Base-by-base conservation (phyloP, 2,888 invertebrate species). In the Agonopterix subpropinquella region DNA sequence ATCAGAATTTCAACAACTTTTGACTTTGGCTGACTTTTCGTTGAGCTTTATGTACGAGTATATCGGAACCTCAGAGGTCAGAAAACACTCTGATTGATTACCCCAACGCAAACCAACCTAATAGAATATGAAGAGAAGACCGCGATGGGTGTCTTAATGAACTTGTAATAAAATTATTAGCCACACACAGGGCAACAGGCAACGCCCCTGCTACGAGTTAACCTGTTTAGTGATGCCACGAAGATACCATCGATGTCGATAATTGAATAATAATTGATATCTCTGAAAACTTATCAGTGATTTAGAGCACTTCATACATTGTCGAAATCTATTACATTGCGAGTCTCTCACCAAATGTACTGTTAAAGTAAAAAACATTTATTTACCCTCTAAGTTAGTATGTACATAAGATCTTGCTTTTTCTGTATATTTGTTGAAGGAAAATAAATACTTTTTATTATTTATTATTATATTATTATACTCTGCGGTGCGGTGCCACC, bases 131-230 rank as follows among this genome's bases (percentile, higher is more conserved):
- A 28, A 28, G 28, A 28, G 28, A 28, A 28, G 68, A 57, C 68
- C 75, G 67, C 75, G 73, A 74, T 69, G 68, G 70, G 70, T 65
- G 69, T 80, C 80, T 78, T 86, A 86, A 87, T 87, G 83, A 87
- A 87, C 80, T 80, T 79, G 84, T 87, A 87, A 87, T 87, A 84
- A 85, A 87, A 85, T 87, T 86, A 88, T 87, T 88, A 85, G 84
- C 84, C 80, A 81, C 85, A 85, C 79, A 85, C 80, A 77, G 85
- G 73, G 84, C 75, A 28, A 74, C 72, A 77, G 80, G 77, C 81
- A 75, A 82, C 83, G 84, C 85, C 86, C 85, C 74, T 70, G 68
- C 70, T 76, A 77, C 73, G 79, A 81, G 80, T 83, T 84, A 82
- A 84, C 83, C 72, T 76, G 68, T 49, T 35, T 65, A 83, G 79